Conservation (phyloP, 2,113 vertebrate genomes). For the Stercorarius parasiticus region DNA sequence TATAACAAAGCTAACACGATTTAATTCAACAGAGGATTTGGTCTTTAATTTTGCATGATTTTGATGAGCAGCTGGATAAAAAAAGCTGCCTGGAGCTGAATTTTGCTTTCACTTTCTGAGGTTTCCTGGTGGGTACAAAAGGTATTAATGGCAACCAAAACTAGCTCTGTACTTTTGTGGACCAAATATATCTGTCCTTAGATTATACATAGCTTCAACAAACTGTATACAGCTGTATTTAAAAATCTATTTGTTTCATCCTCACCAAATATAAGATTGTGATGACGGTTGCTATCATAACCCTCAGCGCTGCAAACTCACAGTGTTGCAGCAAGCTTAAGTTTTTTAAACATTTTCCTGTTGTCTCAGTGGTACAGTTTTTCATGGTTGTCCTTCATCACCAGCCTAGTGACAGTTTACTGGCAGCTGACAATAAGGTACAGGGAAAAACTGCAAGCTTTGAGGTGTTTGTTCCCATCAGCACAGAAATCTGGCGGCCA, state of each 20-base stretch:
- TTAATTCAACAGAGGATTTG: background rate
- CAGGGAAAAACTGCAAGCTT: background rate
- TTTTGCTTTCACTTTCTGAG: conserved; percentile 12
- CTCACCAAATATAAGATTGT: background rate
- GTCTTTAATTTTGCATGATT: background rate
- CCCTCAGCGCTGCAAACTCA: background rate
- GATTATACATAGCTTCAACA: background rate
- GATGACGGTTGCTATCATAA: background rate
- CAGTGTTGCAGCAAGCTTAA: background rate
- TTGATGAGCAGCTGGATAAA: background rate
- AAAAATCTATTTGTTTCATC: background rate
- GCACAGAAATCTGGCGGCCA: background rate
- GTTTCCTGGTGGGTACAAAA: background rate
- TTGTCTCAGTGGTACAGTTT: background rate
- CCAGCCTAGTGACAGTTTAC: background rate
- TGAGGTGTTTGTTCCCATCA: background rate
- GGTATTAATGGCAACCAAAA: background rate
- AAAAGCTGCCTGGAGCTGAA: background rate
- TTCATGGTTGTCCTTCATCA: background rate
- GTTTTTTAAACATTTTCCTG: background rate
- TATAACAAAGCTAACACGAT: fast-evolving
- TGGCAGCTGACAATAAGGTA: background rate
- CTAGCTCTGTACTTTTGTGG: background rate
- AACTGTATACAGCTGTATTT: background rate
- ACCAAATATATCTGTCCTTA: background rate